Conservation (phyloP, 2,113 vertebrate genomes). For the Gadus chalcogrammus region DNA sequence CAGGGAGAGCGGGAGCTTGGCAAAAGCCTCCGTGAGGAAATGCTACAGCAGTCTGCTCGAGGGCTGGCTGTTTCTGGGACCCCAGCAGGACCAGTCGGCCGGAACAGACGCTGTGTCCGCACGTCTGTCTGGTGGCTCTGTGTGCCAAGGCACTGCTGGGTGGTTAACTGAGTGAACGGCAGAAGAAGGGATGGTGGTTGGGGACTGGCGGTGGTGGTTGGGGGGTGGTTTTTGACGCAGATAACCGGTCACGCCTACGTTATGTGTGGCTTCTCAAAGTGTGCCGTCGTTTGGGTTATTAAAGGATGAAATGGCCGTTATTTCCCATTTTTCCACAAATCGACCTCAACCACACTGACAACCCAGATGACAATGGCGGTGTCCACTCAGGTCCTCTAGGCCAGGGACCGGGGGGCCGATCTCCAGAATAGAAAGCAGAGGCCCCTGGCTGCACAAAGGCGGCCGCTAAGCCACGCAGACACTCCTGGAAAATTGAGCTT, state of each 20-base stretch:
- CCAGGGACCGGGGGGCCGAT: conserved; percentile 21
- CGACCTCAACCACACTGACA: conserved; percentile 21
- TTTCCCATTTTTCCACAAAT: conserved; percentile 28
- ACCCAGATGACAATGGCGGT: background rate
- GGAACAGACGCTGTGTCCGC: conserved; percentile 7
- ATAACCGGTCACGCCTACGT: background rate
- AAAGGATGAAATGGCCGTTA: conserved; percentile 33
- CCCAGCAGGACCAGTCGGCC: conserved; percentile 32
- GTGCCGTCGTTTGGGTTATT: conserved; percentile 18
- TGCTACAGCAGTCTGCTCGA: conserved; percentile 46
- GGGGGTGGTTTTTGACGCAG: background rate
- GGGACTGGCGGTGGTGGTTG: background rate
- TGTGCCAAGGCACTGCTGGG: conserved; percentile 32
- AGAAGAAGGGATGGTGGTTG: background rate
- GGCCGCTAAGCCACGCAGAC: conserved; percentile 53
- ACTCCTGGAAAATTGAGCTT: conserved; percentile 66
- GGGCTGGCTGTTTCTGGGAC: conserved; percentile 43
- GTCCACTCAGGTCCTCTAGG: conserved; percentile 33
- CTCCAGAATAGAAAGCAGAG: conserved; percentile 29
- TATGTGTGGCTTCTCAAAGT: conserved; percentile 16
- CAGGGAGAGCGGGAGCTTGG: conserved; percentile 14
- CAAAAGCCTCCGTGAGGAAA: conserved; percentile 24
- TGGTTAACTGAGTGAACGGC: conserved; percentile 17
- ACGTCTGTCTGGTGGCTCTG: conserved; percentile 30
- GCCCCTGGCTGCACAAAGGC: conserved; percentile 32